phyloP scores from a whole-genome alignment of 2,113 vertebrate genomes.

The Halichoerus grypus region DNA sequence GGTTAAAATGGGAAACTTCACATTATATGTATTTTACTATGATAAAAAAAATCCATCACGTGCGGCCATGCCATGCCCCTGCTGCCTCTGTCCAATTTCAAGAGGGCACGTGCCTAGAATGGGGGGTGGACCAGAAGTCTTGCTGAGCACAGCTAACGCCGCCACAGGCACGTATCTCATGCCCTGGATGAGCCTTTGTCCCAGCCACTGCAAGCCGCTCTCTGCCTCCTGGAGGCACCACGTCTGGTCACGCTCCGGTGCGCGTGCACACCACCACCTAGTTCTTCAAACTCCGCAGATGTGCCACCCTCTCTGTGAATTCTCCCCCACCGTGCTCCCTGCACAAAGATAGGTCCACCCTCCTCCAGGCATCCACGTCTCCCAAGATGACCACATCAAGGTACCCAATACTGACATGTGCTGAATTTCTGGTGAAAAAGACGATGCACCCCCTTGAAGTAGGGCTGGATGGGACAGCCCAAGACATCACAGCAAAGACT shows the following conservation, averaged over 20 bases:
- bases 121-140: neutral
- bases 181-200: neutral
- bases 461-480: neutral
- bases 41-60: neutral
- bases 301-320: neutral
- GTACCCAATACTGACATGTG: neutral
- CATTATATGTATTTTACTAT: neutral
- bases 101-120: neutral
- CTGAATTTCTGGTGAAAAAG: neutral
- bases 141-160: neutral
- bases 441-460: neutral
- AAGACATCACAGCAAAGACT: neutral
- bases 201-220: neutral
- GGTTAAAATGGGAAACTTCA: neutral
- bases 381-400: neutral
- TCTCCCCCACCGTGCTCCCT: neutral
- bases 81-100: neutral
- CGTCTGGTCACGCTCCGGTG: neutral
- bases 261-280: neutral
- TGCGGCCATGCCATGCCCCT: neutral
- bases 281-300: neutral
- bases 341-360: neutral
- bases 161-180: accelerated
- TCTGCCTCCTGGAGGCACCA: neutral
- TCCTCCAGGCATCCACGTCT: neutral